Base-by-base conservation (phyloP, 2,888 invertebrate species). In the Eristalinus aeneus region DNA sequence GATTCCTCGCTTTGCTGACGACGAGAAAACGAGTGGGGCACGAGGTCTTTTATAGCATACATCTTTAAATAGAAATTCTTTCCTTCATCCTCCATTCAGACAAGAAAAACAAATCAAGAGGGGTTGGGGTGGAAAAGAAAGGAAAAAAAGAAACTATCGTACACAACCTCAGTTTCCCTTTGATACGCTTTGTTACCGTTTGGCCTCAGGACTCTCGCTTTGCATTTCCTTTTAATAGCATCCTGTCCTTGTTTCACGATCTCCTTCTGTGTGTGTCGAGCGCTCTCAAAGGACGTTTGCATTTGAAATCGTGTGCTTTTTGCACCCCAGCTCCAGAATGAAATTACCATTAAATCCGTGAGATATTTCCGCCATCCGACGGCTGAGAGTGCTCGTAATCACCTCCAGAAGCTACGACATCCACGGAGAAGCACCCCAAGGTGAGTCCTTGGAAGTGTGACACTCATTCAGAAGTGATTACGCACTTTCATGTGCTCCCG, bases 211-310 rank as follows among this genome's bases (percentile, higher is more conserved):
- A 64, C n/a, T 53, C n/a, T 53, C 56, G 64, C 75, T 75, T 81
- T 69, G 64, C 75, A 81, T 81, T 75, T 71, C 31, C 75, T 11
- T 56, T 64, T 71, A 23, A 63, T 73, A 56, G 68, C 68, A 75
- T 74, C 64, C 58, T 39, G 27, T 75, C 46, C 60, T 75, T 22
- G 16, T 46, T 31, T 64, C 39, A n/a, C 46, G 32, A 32, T 60
- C 3, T 20, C 39, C 23, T 23, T 23, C 22, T 23, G 23, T 56
- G 8, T 6, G 27, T 5, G 12, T 3, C 0, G 4, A 4, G 4
- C 56, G 3, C 67, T 74, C 32, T 39, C 31, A 20, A 12, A 65
- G 16, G 53, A 68, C 61, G 75, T 65, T 74, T 39, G 39, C 64
- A 71, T 71, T 71, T 60, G 34, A 34, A 9, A 8, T 8, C 16